phyloP scores from a whole-genome alignment of 2,888 invertebrate species.

The Erynnis tages region DNA sequence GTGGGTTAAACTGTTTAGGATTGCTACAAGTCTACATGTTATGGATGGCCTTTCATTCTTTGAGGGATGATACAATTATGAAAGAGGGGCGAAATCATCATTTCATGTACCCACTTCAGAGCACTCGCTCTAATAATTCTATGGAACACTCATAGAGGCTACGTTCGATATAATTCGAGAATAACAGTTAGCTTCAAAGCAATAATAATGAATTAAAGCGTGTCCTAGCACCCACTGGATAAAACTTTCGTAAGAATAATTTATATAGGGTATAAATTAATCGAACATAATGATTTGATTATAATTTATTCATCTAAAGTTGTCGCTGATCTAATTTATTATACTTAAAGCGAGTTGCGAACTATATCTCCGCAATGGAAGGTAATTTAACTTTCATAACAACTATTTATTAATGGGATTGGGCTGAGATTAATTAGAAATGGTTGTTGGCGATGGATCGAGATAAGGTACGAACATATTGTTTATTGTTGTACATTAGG shows the following conservation, averaged over 20 bases:
- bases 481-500: slow-evolving; percentile 55
- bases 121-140: too few species aligned
- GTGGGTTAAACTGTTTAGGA: too few species aligned
- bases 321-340: slow-evolving; percentile 50
- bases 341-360: slow-evolving; percentile 36
- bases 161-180: too few species aligned
- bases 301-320: slow-evolving; percentile 48
- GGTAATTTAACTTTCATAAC: slow-evolving; percentile 70
- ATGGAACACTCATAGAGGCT: too few species aligned
- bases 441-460: slow-evolving; percentile 50
- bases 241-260: slow-evolving; percentile 31
- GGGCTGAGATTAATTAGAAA: slow-evolving; percentile 71
- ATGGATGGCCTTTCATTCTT: too few species aligned
- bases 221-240: slow-evolving; percentile 13
- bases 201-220: slow-evolving; percentile 16
- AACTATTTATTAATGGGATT: slow-evolving; percentile 66
- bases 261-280: slow-evolving; percentile 34
- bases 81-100: too few species aligned
- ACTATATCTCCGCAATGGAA: slow-evolving; percentile 35
- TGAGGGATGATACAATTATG: too few species aligned
- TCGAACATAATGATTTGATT: slow-evolving; percentile 36
- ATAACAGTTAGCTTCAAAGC: background rate
- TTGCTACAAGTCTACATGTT: too few species aligned
- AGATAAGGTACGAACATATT: slow-evolving; percentile 59
- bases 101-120: too few species aligned